A percentile compares a stretch with the other conserved stretches of the same genome.
Conservation (phyloP, 2,797 vertebrate species). For the Lepus oiostolus region DNA sequence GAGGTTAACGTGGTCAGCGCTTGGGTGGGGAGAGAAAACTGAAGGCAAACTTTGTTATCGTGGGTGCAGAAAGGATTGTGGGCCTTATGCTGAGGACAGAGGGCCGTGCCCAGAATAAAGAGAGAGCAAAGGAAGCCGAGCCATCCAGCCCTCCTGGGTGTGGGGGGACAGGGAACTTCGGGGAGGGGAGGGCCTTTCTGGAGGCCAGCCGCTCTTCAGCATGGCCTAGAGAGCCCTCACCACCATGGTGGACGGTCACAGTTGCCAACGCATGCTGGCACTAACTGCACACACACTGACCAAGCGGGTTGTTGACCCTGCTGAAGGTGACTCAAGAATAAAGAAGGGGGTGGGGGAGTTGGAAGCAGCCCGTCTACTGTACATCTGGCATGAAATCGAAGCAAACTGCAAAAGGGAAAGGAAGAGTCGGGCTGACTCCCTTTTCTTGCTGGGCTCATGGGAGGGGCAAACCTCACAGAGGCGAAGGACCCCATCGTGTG, state of each 20-base stretch:
- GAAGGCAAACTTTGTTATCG: background rate
- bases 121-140: too few relatives aligned
- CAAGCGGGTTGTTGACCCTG: background rate
- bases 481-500: background rate
- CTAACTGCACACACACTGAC: background rate
- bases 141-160: too few relatives aligned
- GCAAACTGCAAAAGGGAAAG: background rate
- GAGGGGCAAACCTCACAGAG: background rate
- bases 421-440: background rate
- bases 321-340: slow-evolving; percentile 65
- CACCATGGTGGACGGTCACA: background rate
- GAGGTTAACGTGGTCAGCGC: background rate
- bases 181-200: background rate
- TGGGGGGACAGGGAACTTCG: too few relatives aligned
- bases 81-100: too few relatives aligned
- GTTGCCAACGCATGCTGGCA: background rate
- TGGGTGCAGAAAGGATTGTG: background rate
- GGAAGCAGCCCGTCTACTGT: background rate
- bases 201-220: background rate
- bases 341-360: background rate
- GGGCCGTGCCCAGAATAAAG: too few relatives aligned
- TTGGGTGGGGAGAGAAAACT: background rate
- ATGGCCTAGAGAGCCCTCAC: background rate
- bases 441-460: background rate
- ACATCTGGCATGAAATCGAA: slow-evolving; percentile 45